Conservation (phyloP, 2,888 invertebrate genomes). For the Microdon myrmicae region DNA sequence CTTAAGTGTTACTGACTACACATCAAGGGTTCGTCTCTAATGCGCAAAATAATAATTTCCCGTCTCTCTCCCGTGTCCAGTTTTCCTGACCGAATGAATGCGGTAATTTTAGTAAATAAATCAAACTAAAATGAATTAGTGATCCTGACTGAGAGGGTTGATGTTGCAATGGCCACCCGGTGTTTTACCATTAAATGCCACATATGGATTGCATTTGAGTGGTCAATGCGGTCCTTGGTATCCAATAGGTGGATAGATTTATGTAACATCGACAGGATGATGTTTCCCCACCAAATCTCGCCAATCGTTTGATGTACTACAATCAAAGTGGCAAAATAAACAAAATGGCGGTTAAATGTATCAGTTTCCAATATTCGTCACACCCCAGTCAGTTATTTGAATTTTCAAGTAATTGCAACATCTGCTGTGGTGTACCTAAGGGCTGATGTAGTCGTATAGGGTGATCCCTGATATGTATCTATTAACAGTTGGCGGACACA, state of each 20-base stretch:
- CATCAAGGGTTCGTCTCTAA: slow-evolving; percentile 47
- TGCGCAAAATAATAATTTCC: slow-evolving; percentile 38
- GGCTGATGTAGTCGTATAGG: background rate
- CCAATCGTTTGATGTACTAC: too few relatives aligned
- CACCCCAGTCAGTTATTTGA: slow-evolving; percentile 38
- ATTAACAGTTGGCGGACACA: slow-evolving; percentile 49
- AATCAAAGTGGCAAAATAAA: too few relatives aligned
- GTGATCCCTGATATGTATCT: slow-evolving; percentile 31
- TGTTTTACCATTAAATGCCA: slow-evolving; percentile 47
- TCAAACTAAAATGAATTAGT: slow-evolving; percentile 50
- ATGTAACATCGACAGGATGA: too few relatives aligned
- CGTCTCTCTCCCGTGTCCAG: background rate
- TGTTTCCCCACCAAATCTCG: too few relatives aligned
- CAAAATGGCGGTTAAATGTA: too few relatives aligned
- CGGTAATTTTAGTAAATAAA: slow-evolving; percentile 50
- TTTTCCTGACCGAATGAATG: slow-evolving; percentile 29
- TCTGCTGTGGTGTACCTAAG: slow-evolving; percentile 40
- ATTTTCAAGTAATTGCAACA: slow-evolving; percentile 44
- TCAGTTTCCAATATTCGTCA: slow-evolving; percentile 50
- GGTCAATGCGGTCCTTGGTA: slow-evolving; percentile 21
- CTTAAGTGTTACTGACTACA: slow-evolving; percentile 58
- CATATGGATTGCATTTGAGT: slow-evolving; percentile 41
- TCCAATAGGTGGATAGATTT: slow-evolving; percentile 1
- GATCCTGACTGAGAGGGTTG: slow-evolving; percentile 47
- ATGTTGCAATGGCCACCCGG: slow-evolving; percentile 34